Evolutionary conservation across 2,797 vertebrate genomes (phyloP).

Genomic region (Salarias fasciatus): DNA sequence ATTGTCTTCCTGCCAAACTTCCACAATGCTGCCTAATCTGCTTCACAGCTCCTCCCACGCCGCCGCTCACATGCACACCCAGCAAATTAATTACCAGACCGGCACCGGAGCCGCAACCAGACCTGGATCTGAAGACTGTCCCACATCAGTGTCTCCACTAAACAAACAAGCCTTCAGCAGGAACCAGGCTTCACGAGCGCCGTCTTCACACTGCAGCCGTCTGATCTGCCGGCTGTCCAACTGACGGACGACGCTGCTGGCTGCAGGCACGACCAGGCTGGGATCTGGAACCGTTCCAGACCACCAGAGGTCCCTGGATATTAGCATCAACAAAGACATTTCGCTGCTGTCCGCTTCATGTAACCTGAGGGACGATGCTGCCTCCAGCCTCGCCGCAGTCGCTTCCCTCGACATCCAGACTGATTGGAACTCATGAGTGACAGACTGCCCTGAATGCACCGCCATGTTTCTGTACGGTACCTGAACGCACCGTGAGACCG

Average conservation of each 20-base stretch:
- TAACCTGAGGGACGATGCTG: slow-evolving; percentile 8
- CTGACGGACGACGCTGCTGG: slow-evolving; percentile 32
- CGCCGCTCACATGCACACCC: neutral
- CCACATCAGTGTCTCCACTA: no score
- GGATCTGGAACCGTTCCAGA: slow-evolving; percentile 40
- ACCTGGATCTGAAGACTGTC: no score
- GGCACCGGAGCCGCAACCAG: no score
- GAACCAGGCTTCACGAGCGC: no score
- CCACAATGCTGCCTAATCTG: neutral
- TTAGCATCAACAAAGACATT: slow-evolving; percentile 38
- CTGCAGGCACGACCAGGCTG: slow-evolving; percentile 41
- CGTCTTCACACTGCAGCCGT: no score
- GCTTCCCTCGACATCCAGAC: no score
- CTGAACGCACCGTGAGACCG: slow-evolving; percentile 52
- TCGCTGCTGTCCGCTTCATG: slow-evolving; percentile 19
- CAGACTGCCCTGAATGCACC: no score
- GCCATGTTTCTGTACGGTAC: no score
- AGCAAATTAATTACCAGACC: no score
- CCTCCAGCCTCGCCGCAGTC: slow-evolving; percentile 16
- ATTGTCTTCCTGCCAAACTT: no score
- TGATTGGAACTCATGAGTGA: no score
- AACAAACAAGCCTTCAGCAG: no score
- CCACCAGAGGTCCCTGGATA: slow-evolving; percentile 28
- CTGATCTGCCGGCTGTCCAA: slow-evolving; percentile 41
- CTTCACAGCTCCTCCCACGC: neutral